phyloP scores from a whole-genome alignment of 2,888 invertebrate species.

The Mythimna ferrago region DNA sequence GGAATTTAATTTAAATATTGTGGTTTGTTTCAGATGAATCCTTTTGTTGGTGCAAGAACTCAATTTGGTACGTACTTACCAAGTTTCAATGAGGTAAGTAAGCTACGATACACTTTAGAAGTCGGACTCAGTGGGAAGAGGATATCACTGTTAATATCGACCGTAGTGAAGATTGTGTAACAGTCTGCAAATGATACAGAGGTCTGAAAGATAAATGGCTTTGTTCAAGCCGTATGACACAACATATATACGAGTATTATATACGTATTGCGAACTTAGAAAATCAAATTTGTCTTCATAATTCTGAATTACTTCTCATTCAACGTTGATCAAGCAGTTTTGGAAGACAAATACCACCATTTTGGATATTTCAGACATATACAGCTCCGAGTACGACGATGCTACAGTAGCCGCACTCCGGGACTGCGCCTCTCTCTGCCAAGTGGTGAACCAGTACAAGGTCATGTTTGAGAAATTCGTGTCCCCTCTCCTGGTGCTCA shows the following conservation, averaged over 20 bases:
- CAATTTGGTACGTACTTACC: constrained; percentile 70
- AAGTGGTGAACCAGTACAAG: constrained; percentile 73
- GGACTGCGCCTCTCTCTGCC: constrained; percentile 78
- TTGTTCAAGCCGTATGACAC: no score
- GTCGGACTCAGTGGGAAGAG: not conserved
- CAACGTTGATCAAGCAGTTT: not conserved
- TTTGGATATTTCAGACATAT: constrained; percentile 75
- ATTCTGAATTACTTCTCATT: no score
- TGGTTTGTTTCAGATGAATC: constrained; percentile 64
- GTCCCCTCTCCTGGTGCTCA: constrained; percentile 80
- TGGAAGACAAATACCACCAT: not conserved
- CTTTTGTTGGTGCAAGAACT: constrained; percentile 57
- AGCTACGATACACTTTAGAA: not conserved
- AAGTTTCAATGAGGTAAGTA: not conserved
- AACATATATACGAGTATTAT: no score
- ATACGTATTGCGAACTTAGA: no score
- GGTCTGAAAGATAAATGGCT: no score
- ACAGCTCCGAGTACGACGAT: constrained; percentile 73
- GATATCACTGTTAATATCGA: not conserved
- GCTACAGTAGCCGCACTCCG: constrained; percentile 75
- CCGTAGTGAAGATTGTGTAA: no score
- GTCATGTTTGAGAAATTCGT: constrained; percentile 79
- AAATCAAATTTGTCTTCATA: no score
- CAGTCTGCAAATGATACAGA: no score
- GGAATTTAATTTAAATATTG: not conserved